phyloP scores from a whole-genome alignment of 2,113 vertebrate species.

The Arenaria interpres region DNA sequence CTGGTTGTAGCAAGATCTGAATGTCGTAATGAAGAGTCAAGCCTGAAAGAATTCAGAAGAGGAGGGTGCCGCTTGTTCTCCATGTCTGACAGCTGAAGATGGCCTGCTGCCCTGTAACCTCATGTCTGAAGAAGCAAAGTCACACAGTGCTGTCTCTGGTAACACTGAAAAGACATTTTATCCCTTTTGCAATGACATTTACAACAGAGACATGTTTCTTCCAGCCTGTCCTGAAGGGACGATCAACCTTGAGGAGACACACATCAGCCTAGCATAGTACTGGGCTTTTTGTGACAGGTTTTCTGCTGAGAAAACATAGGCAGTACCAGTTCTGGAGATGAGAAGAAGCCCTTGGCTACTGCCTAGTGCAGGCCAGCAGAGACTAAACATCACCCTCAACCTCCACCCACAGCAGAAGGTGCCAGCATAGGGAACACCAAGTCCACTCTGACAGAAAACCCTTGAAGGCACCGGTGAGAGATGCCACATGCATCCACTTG shows the following conservation, averaged over 20 bases:
- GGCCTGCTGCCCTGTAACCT: not conserved
- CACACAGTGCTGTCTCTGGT: not conserved
- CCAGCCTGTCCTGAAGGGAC: not conserved
- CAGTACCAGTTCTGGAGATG: not conserved
- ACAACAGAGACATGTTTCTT: not conserved
- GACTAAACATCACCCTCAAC: not conserved
- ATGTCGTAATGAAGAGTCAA: not conserved
- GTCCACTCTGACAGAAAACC: not conserved
- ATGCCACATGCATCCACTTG: rapidly evolving
- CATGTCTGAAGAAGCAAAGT: not conserved
- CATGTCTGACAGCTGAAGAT: not conserved
- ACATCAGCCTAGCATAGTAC: not conserved
- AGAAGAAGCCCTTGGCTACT: not conserved
- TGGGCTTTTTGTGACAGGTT: not conserved
- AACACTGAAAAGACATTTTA: not conserved
- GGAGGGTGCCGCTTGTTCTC: not conserved
- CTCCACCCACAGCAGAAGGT: not conserved
- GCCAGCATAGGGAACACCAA: not conserved
- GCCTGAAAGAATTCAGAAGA: not conserved
- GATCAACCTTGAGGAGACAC: not conserved
- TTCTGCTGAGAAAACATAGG: not conserved
- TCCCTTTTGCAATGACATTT: not conserved
- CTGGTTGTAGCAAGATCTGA: not conserved
- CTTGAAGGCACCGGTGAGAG: not conserved
- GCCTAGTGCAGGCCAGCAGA: not conserved